phyloP scores from a whole-genome alignment of 2,888 invertebrate species.

The Leptopilina drosophilae region DNA sequence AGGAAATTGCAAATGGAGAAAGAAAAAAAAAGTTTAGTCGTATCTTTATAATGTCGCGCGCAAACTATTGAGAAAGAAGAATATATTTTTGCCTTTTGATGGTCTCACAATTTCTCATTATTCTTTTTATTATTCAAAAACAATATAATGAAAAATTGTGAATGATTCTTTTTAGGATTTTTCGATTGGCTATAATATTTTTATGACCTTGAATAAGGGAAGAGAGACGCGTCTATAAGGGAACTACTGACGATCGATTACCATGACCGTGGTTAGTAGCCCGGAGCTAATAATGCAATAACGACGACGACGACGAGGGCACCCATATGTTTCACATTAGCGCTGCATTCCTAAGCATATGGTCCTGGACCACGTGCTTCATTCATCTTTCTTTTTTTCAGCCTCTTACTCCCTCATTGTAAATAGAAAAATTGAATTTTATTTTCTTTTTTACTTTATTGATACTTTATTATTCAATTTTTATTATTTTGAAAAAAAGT shows the following conservation, averaged over 20 bases:
- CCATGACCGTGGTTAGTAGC: conserved; percentile 30
- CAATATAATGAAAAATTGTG: too few species aligned
- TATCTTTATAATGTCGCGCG: conserved; percentile 9
- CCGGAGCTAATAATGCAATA: conserved; percentile 34
- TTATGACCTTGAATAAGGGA: conserved; percentile 19
- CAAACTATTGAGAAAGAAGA: too few species aligned
- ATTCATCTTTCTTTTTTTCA: neutral
- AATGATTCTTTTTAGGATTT: neutral
- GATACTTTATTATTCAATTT: conserved; percentile 26
- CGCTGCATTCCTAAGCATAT: conserved; percentile 35
- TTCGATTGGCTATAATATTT: neutral
- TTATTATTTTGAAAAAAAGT: neutral
- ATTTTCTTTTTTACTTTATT: neutral
- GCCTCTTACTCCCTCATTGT: neutral
- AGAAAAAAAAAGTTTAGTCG: conserved; percentile 31
- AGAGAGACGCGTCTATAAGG: conserved; percentile 2
- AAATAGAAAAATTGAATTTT: neutral
- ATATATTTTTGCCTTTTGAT: too few species aligned
- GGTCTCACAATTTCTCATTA: too few species aligned
- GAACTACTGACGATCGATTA: conserved; percentile 27
- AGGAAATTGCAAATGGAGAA: conserved; percentile 32
- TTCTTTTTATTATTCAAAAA: too few species aligned
- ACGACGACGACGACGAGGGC: neutral
- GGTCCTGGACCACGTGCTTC: conserved; percentile 38
- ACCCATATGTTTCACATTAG: conserved; percentile 40